phyloP scores from a whole-genome alignment of 2,888 invertebrate species.

The Lampropteryx suffumata region DNA sequence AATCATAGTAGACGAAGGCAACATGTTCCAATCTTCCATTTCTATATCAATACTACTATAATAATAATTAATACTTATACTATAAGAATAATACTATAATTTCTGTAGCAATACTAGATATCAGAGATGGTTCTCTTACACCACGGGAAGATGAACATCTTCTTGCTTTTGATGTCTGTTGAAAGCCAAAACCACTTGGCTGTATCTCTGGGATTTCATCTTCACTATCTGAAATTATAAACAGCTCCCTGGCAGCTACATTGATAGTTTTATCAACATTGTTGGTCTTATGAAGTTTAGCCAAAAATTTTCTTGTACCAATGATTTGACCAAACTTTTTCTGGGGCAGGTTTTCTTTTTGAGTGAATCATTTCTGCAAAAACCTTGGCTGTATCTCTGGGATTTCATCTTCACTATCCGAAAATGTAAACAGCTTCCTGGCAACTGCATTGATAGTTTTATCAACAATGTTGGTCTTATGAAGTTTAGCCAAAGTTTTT shows the following conservation, averaged over 20 bases:
- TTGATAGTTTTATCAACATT: too few relatives aligned
- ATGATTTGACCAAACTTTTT: constrained; percentile 48
- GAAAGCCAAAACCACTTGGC: constrained; percentile 58
- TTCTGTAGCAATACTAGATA: constrained; percentile 57
- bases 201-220: constrained; percentile 66
- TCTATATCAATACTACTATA: too few relatives aligned
- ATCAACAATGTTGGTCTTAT: constrained; percentile 45
- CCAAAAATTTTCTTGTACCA: constrained; percentile 63
- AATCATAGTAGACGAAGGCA: constrained; percentile 76
- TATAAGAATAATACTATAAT: too few relatives aligned
- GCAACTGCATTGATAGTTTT: constrained; percentile 48
- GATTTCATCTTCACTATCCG: too few relatives aligned
- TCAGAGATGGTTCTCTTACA: constrained; percentile 47
- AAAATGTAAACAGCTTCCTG: constrained; percentile 62
- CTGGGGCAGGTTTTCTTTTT: too few relatives aligned
- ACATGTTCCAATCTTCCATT: constrained; percentile 65
- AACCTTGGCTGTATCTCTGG: too few relatives aligned
- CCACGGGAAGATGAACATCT: constrained; percentile 37
- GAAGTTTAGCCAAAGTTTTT: constrained; percentile 51
- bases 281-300: too few relatives aligned
- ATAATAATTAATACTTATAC: too few relatives aligned
- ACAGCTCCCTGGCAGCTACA: too few relatives aligned
- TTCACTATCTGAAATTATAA: constrained; percentile 67
- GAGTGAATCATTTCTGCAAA: too few relatives aligned
- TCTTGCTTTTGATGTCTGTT: constrained; percentile 42